Percentiles rank a stretch among this genome's conserved stretches.
Conservation (phyloP, 2,797 vertebrate genomes). For the Tapera naevia region DNA sequence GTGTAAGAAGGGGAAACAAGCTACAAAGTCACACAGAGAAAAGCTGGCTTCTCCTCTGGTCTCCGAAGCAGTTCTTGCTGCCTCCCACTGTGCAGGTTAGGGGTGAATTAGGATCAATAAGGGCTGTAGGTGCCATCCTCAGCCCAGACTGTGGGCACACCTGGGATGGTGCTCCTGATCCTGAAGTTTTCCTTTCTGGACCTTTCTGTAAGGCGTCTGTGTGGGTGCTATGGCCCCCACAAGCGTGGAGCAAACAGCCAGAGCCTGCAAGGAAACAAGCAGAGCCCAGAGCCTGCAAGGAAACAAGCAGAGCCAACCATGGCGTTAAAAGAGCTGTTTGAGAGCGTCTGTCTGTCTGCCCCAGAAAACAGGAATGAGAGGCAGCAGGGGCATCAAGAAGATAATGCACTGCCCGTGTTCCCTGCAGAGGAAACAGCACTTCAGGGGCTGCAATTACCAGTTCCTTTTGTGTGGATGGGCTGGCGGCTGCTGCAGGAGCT, state of each 20-base stretch:
- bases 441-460: neutral
- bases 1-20: neutral
- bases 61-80: neutral
- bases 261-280: neutral
- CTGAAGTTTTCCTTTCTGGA: accelerated
- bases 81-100: neutral
- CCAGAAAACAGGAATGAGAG: neutral
- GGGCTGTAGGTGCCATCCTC: neutral
- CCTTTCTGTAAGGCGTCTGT: neutral
- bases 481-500: neutral
- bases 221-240: neutral
- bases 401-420: accelerated
- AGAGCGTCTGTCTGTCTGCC: neutral
- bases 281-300: neutral
- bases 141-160: neutral
- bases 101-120: neutral
- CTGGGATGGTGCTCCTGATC: neutral
- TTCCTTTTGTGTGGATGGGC: neutral
- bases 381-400: neutral
- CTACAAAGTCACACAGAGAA: neutral
- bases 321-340: neutral
- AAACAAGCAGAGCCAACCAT: neutral
- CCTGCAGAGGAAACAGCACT: neutral
- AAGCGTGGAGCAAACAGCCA: neutral
- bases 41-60: neutral